Evolutionary conservation across 2,888 invertebrate genomes (phyloP).

Genomic region (Eupithecia dodoneata): DNA sequence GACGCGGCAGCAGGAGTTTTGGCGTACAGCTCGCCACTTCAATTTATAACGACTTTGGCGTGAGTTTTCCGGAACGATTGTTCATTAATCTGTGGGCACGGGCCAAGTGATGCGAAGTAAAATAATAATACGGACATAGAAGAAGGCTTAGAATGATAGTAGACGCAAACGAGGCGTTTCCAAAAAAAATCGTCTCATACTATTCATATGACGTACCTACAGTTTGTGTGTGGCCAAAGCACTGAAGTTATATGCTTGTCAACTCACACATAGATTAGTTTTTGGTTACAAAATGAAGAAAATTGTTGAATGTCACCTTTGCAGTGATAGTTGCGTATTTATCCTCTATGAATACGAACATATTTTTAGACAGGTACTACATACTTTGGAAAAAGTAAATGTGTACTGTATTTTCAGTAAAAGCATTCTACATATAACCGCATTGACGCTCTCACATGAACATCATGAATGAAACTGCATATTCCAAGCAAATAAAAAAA

Average conservation of each 20-base stretch:
- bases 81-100: slow-evolving; percentile 11
- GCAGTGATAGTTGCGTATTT: no score
- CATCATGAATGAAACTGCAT: no score
- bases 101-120: background rate
- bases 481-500: background rate
- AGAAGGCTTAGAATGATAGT: no score
- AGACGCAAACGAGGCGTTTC: no score
- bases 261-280: no score
- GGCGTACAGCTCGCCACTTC: slow-evolving; percentile 62
- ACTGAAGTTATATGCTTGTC: no score
- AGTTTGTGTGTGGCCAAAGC: no score
- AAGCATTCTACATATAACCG: background rate
- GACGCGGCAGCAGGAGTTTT: slow-evolving; percentile 64
- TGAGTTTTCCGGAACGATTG: slow-evolving; percentile 41
- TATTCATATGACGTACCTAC: no score
- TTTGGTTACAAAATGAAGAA: no score
- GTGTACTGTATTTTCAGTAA: background rate
- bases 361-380: background rate
- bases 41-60: slow-evolving; percentile 65
- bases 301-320: no score
- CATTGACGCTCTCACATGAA: background rate
- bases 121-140: background rate
- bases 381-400: background rate
- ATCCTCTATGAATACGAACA: background rate
- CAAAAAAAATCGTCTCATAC: no score